Percentiles rank a stretch among this genome's conserved stretches.
phyloP scores from a whole-genome alignment of 2,113 vertebrate genomes.

The Myrmecophaga tridactyla region DNA sequence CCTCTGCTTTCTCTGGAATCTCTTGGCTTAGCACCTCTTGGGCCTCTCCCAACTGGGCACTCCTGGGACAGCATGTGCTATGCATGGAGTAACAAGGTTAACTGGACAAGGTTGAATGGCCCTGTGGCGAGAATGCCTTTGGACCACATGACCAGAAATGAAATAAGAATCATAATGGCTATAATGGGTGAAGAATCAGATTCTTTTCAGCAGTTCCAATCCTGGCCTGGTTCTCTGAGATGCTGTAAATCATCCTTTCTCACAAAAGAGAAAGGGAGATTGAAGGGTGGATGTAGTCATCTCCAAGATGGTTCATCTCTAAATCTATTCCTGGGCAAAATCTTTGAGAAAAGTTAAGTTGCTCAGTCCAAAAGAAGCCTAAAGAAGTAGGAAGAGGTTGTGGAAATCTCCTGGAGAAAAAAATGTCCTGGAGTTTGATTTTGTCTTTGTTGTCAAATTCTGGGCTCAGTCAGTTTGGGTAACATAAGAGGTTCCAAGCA shows the following conservation, averaged over 20 bases:
- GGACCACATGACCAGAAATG: constrained; percentile 11
- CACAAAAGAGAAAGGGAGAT: not conserved
- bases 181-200: not conserved
- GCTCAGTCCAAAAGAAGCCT: not conserved
- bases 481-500: not conserved
- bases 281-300: not conserved
- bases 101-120: constrained; percentile 53
- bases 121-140: constrained; percentile 7
- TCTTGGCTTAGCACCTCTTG: constrained; percentile 67
- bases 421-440: constrained; percentile 29
- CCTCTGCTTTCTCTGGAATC: constrained; percentile 58
- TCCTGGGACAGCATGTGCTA: constrained; percentile 70
- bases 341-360: constrained; percentile 51
- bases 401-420: constrained; percentile 53
- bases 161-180: not conserved
- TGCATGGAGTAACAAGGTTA: constrained; percentile 62
- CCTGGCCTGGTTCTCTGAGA: not conserved
- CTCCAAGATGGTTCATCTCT: constrained; percentile 12
- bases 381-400: not conserved
- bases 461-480: not conserved
- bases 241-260: not conserved
- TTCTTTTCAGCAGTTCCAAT: not conserved
- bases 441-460: constrained; percentile 33
- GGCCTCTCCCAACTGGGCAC: constrained; percentile 53
- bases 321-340: not conserved